Base-by-base conservation (phyloP, 2,888 invertebrate genomes). In the Lomographa bimaculata region DNA sequence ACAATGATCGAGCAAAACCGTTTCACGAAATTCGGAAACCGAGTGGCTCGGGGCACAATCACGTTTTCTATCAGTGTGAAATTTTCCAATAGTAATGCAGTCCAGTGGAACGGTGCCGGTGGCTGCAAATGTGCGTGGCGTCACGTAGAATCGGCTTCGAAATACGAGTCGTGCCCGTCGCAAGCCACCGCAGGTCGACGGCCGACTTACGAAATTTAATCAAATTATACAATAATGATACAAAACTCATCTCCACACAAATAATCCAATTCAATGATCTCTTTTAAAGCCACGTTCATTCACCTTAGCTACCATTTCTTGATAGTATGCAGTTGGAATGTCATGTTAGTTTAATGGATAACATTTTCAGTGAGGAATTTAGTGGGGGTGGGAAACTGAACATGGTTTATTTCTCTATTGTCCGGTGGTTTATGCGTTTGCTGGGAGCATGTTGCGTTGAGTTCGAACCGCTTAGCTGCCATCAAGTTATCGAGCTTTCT, bases 351-450 rank as follows among this genome's bases (percentile, higher is more conserved):
- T 49, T 16, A 53, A 46, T 43, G 46, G 49, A 59, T 56, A 57
- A 49, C 56, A 55, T 63, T 63, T 62, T 64, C 58, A 50, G 58
- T 57, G 52, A 61, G 54, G 52, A 57, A 53, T 69, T 64, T 46
- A 58, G 71, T 71, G 64, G 66, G 75, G 70, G 75, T 75, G 72
- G 66, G 59, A 75, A 73, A 71, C 69, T 45, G 64, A 67, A 74
- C 68, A 66, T 75, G 57, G 70, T 85, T 83, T 84, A 84, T 83
- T 74, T 76, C 68, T 69, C 80, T 78, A 83, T 83, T 85, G 84
- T 85, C 72, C 64, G 58, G 63, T 67, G 74, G 60, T 75, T 75
- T 71, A 71, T 74, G 49, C 45, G 43, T 43, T 46, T 46, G 38
- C 40, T 18, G 39, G 24, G 46, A 37, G 45, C 49, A 36, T 54